phyloP scores from a whole-genome alignment of 35 echinoderm and acorn worm species.

The Apostichopus japonicus region DNA sequence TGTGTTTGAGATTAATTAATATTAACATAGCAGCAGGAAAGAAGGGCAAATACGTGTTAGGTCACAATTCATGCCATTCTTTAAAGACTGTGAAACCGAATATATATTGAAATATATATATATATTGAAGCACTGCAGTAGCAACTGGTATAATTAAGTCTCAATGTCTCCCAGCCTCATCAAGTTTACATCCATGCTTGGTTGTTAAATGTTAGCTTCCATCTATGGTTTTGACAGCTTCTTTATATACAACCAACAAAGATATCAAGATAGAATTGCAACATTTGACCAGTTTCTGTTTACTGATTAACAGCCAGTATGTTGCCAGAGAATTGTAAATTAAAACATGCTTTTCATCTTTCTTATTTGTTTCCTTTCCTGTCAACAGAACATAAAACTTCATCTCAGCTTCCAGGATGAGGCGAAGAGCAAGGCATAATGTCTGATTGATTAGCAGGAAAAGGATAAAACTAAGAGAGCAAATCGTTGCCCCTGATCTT shows the following conservation, averaged over 20 bases:
- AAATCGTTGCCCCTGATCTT: too few species aligned
- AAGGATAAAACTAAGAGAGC: too few species aligned
- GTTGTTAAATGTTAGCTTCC: not conserved
- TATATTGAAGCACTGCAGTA: not conserved
- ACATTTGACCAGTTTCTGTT: not conserved
- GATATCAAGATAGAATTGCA: not conserved
- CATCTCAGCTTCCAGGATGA: constrained; percentile 32
- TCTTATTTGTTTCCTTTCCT: not conserved
- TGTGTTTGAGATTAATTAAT: too few species aligned
- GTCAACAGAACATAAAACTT: constrained; percentile 23
- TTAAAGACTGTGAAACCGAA: too few species aligned
- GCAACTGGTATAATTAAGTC: not conserved
- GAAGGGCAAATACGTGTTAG: too few species aligned
- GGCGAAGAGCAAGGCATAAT: not conserved
- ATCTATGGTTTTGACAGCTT: not conserved
- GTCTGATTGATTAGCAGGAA: constrained; percentile 44
- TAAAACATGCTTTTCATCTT: constrained; percentile 21
- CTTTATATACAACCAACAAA: too few species aligned
- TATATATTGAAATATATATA: too few species aligned
- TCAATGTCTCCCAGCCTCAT: not conserved
- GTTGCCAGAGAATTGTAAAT: constrained; percentile 3
- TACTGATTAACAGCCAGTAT: constrained; percentile 5
- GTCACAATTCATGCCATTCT: too few species aligned
- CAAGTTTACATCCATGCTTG: not conserved
- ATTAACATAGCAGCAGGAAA: too few species aligned